A percentile compares a stretch with the other conserved stretches of the same genome.
Evolutionary conservation across 2,888 invertebrate species (phyloP).

Genomic region (Panopea generosa): DNA sequence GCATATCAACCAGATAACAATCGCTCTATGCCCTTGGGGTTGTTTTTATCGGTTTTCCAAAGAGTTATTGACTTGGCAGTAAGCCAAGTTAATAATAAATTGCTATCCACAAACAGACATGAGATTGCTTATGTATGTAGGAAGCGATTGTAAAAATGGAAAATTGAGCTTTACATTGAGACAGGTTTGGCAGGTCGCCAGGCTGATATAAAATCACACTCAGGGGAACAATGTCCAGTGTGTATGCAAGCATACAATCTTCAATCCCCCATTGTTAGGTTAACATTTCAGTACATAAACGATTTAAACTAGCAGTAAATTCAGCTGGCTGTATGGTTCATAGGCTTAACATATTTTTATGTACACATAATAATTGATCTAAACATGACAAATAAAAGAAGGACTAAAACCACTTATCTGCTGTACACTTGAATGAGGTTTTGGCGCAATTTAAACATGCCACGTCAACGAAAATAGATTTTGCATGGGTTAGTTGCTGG

Average conservation of each 20-base stretch:
- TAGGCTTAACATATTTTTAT: too few relatives aligned
- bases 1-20: too few relatives aligned
- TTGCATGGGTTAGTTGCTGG: conserved; percentile 36
- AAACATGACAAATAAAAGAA: too few relatives aligned
- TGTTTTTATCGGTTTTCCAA: conserved; percentile 49
- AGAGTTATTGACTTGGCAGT: conserved; percentile 63
- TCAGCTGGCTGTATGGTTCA: too few relatives aligned
- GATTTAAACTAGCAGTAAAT: too few relatives aligned
- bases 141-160: conserved; percentile 32
- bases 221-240: conserved; percentile 11
- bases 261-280: conserved; percentile 16
- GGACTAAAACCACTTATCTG: too few relatives aligned
- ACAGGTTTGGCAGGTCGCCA: conserved; percentile 43
- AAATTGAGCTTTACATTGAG: conserved; percentile 31
- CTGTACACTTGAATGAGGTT: conserved; percentile 5
- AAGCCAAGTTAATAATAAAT: conserved; percentile 63
- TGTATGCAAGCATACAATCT: not conserved
- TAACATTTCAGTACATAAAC: not conserved
- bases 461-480: conserved; percentile 55
- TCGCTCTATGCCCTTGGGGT: conserved; percentile 57
- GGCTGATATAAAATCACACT: conserved; percentile 32
- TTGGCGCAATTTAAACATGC: conserved; percentile 48
- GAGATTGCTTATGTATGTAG: conserved; percentile 10
- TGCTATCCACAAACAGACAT: conserved; percentile 19
- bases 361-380: too few relatives aligned